Evolutionary conservation across 2,113 vertebrate species (phyloP), one percentile per base, ranked within the genome.

Genomic region (Haemorhous mexicanus): DNA sequence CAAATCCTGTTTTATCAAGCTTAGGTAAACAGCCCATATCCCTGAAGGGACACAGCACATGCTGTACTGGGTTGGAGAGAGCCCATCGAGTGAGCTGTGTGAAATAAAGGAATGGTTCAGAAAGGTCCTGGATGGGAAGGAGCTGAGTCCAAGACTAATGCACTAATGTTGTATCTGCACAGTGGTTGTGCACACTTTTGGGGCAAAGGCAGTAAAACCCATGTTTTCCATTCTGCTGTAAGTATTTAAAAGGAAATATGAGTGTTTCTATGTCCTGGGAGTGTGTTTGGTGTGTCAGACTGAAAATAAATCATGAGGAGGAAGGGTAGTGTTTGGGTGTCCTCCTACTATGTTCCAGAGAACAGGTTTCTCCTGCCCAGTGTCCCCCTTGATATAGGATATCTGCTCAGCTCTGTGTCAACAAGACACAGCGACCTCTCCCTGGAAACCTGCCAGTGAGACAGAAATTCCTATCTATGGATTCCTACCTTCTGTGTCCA

Each of bases 1-100:
- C 58, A 83, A 94, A 91, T 85, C 59, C 91, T 87, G 44, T 49
- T 92, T 61, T 55, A 73, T 50, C 53, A 82, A 44, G 52, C 62
- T 64, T 46, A 33, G 55, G 27, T 69, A 66, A 89, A 74, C 63
- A 89, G 55, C 24, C 32, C 5, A 0, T 58, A 58, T 75, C 52
- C 73, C 64, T 89, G 35, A 43, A 58, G 70, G 87, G 52, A 37
- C 68, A 64, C 56, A 52, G 8, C 37, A 33, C 30, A 4, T 15
- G 30, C 12, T 74, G 43, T 16, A 2, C 56, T 56, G 68, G n/a
- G 26, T 18, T 69, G 77, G 39, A 84, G 39, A 69, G 37, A 33
- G 11, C 53, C 2, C 13, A 12, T 55, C 2, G 5, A 73, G 50
- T 44, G 47, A 92, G 37, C 69, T 70, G 11, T 82, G 49, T 35